Conservation (phyloP, 53 echinoderm and acorn worm species). For the Luidia sarsii region DNA sequence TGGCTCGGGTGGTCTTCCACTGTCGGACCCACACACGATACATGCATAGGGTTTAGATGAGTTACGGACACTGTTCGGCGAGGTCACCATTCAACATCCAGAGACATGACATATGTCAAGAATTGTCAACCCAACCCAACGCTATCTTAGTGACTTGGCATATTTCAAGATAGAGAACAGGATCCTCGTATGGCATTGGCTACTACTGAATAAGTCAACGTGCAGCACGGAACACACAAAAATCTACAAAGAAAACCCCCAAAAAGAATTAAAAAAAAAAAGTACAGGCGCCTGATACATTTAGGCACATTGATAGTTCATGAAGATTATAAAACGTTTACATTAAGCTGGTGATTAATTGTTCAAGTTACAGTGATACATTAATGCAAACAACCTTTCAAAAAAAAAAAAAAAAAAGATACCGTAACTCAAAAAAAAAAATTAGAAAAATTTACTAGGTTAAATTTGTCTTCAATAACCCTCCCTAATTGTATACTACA, state of each 20-base stretch:
- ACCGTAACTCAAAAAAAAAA: conserved; percentile 26
- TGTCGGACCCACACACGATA: too few species aligned
- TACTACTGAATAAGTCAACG: not conserved
- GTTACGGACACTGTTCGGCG: too few species aligned
- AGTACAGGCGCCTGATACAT: conserved; percentile 17
- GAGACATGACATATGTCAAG: too few species aligned
- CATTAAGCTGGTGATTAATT: conserved; percentile 43
- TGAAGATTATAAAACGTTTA: conserved; percentile 43
- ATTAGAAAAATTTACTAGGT: not conserved
- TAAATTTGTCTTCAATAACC: not conserved
- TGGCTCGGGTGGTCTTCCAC: too few species aligned
- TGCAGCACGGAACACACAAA: not conserved
- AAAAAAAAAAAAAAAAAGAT: conserved; percentile 34
- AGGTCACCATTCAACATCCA: too few species aligned
- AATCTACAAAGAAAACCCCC: not conserved
- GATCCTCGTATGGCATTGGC: too few species aligned
- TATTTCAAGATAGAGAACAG: too few species aligned
- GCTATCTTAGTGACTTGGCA: too few species aligned
- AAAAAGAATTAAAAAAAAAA: not conserved
- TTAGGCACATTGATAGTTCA: conserved; percentile 33
- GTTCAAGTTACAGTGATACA: conserved; percentile 34
- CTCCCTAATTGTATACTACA: conserved; percentile 46
- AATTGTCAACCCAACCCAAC: too few species aligned
- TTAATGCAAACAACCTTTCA: conserved; percentile 20
- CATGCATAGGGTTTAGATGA: too few species aligned